Base-by-base conservation (phyloP, 2,113 vertebrate genomes). In the Spea multiplicata region DNA sequence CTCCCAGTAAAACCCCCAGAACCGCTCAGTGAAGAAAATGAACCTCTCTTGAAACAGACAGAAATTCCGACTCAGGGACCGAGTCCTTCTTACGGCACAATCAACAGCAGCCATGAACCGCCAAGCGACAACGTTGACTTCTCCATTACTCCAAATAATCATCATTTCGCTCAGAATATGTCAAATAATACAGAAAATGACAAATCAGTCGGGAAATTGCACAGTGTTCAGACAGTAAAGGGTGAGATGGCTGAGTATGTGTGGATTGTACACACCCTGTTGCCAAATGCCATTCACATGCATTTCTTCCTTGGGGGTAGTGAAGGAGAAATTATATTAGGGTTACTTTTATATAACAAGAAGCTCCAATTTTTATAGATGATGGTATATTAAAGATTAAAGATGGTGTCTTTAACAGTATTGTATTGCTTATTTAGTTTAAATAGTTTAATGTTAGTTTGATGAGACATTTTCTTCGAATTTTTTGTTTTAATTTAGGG, bases 1-100 rank as follows among this genome's bases (percentile, higher is more conserved):
- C 81, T 93, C 6, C 87, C 84, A 7, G 77, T 84, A 5, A 48
- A 72, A 6, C 81, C 13, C 2, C 3, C n/a, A 4, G 8, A 45
- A 4, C 2, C 12, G 0, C 9, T 48, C 2, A 16, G 67, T 6
- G 68, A 82, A 3, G 84, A 85, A 49, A 47, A 66, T 9, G 76
- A 86, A 48, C 83, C 82, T 3, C 71, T 83, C 0, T 46, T 84
- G 65, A 50, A 10, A n/a, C 66, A 73, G 0, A 72, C 50, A 7
- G 46, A 10, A 3, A 76, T 8, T 59, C 74, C 5, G 3, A 73
- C 44, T 47, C 69, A 44, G 14, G 73, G 5, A 1, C 53, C 64
- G 44, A 74, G 52, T 12, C 13, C 49, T 1, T 6, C 64, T 44
- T 86, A 83, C 12, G 83, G 84, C 13, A 67, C 80, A 49, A 68